Percentiles rank a stretch among this genome's conserved stretches.
phyloP scores from a whole-genome alignment of 2,888 invertebrate species.

The Cyclophora punctaria region DNA sequence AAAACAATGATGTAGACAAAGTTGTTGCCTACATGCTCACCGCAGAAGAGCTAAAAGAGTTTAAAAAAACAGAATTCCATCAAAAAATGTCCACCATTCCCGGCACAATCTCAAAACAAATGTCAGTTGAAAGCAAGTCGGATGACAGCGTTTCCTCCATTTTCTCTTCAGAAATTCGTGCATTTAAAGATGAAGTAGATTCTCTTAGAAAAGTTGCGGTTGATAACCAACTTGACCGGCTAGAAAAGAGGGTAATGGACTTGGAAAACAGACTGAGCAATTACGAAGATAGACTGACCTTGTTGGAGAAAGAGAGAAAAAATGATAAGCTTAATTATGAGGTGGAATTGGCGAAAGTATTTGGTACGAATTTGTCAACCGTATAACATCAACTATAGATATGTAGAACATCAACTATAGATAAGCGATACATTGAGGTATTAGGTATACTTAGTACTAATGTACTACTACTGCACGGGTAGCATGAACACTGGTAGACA shows the following conservation, averaged over 20 bases:
- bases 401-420: no score
- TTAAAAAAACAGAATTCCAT: conserved; percentile 45
- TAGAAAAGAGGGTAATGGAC: conserved; percentile 25
- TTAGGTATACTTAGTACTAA: no score
- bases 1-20: conserved; percentile 42
- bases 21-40: conserved; percentile 36
- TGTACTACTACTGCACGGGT: no score
- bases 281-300: conserved; percentile 25
- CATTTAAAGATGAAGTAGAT: conserved; percentile 30
- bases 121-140: conserved; percentile 4
- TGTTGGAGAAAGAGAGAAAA: conserved; percentile 20
- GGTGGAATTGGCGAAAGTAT: background rate
- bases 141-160: conserved; percentile 5
- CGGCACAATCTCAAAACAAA: conserved; percentile 6
- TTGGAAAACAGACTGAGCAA: conserved; percentile 6
- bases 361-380: background rate
- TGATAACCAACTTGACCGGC: conserved; percentile 20
- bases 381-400: no score
- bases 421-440: no score
- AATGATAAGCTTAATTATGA: background rate
- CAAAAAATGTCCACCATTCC: conserved; percentile 21
- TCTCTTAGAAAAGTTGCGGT: conserved; percentile 14
- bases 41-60: conserved; percentile 35
- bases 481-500: no score
- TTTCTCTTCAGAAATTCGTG: conserved; percentile 15